Base-by-base conservation (phyloP, 2,113 vertebrate species). In the Myotis davidii region DNA sequence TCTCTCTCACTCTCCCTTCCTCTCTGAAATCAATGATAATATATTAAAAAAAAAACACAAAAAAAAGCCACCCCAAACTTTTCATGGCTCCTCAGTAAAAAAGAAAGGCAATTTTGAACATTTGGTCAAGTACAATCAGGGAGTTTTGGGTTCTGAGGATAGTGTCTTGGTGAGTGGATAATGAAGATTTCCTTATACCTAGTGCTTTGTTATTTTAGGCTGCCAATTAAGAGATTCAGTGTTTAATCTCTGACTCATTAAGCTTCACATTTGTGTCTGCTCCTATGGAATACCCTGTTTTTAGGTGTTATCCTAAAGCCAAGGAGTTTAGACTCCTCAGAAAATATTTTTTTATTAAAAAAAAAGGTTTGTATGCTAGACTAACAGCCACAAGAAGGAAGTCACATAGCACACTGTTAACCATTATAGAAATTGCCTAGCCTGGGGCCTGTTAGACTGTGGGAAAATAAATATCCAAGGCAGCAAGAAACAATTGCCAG, bases 181-280 rank as follows among this genome's bases (percentile, higher is more conserved):
- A 82, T 72, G 34, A 81, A 29, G 34, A 81, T 32, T 54, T 11
- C 64, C 72, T 88, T 82, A 86, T 86, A 93, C 78, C 21, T 83
- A 67, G 85, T 72, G 23, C 16, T 85, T 95, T 92, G 17, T 78
- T 56, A 67, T 5, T 90, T 90, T 67, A 76, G 42, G 10, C 6
- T 81, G 32, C 16, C 72, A 91, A 67, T 16, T 61, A 93, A 93
- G 65, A 87, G 23, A 92, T 82, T 82, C 20, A 34, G 10, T 37
- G 12, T 54, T 93, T 93, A 91, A 78, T 95, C 29, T 96, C 37
- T 3, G 76, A 14, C 90, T 74, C n/a, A 21, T 88, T 91, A 88
- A 88, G 69, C 85, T 77, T 56, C 81, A 81, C 17, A 65, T 34
- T 85, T 61, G 21, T 78, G 56, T 72, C 18, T 90, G 20, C 17